A percentile compares a stretch with the other conserved stretches of the same genome.
These are phyloP conservation scores for Parapsyche elsis DNA, from an alignment of 1,140 invertebrate species.

Conservation along the genomic window DNA sequence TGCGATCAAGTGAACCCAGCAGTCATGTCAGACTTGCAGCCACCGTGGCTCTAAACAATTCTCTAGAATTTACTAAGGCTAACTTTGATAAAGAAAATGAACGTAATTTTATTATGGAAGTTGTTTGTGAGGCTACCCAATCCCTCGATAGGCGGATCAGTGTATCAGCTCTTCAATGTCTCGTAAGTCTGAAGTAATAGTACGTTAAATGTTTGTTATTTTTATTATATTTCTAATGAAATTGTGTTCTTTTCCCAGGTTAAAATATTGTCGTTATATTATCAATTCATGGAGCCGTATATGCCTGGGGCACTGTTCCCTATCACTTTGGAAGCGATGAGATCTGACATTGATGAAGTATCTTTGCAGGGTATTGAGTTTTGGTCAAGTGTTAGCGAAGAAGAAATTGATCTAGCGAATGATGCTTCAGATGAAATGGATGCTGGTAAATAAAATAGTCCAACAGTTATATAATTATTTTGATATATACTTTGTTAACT, in stretches of 20 bases:
- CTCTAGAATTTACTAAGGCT: constrained; percentile 97
- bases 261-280: constrained; percentile 98
- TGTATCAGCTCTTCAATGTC: constrained; percentile 96
- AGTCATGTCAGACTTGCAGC: constrained; percentile 93
- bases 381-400: constrained; percentile 99
- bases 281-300: constrained; percentile 99
- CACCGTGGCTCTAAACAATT: constrained; percentile 97
- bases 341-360: constrained; percentile 94
- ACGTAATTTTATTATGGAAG: constrained; percentile 99
- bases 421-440: constrained; percentile 95
- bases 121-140: constrained; percentile 93
- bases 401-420: constrained; percentile 96
- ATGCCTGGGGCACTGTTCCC: constrained; percentile 99
- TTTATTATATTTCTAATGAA: neutral
- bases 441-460: constrained; percentile 69
- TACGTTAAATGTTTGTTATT: neutral
- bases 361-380: constrained; percentile 99
- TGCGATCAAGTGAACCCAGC: constrained; percentile 86
- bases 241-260: constrained; percentile 59
- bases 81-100: constrained; percentile 99
- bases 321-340: constrained; percentile 99
- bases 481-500: neutral
- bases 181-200: constrained; percentile 73
- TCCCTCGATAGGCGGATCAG: constrained; percentile 87
- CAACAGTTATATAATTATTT: too few relatives aligned